Percentiles rank a stretch among this genome's conserved stretches.
Evolutionary conservation across 2,797 vertebrate species (phyloP).

Genomic region (Hybognathus amarus): DNA sequence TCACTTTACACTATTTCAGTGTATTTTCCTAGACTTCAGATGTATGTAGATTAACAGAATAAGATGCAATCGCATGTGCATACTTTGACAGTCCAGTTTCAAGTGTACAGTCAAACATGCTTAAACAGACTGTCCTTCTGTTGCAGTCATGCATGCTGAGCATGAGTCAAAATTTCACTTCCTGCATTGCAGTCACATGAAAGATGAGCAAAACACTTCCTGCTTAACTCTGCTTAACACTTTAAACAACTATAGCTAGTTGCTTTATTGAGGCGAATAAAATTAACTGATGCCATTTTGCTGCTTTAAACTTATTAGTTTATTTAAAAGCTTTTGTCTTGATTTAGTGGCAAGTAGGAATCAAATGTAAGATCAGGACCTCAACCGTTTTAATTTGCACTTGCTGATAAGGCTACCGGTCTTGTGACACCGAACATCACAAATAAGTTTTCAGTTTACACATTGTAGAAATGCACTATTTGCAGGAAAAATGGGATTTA

Average conservation of each 20-base stretch:
- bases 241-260: background rate
- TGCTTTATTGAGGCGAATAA: background rate
- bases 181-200: slow-evolving; percentile 37
- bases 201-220: slow-evolving; percentile 6
- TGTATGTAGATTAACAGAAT: background rate
- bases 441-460: too few relatives aligned
- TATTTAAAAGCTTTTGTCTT: background rate
- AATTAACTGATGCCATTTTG: background rate
- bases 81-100: background rate
- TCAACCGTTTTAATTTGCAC: background rate
- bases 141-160: background rate
- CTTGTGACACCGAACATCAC: background rate
- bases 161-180: slow-evolving; percentile 28
- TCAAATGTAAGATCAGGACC: background rate
- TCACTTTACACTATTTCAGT: background rate
- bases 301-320: background rate
- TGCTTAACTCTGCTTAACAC: background rate
- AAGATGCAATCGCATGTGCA: background rate
- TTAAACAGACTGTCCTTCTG: background rate
- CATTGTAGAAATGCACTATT: too few relatives aligned
- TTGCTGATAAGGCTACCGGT: background rate
- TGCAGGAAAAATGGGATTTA: background rate
- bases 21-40: background rate
- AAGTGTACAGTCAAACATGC: background rate
- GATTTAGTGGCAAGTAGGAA: background rate